A percentile compares a stretch with the other conserved stretches of the same genome.
These are phyloP conservation scores for Dicyrtoma fusca DNA, from an alignment of 2,888 invertebrate species.

Conservation along the genomic window DNA sequence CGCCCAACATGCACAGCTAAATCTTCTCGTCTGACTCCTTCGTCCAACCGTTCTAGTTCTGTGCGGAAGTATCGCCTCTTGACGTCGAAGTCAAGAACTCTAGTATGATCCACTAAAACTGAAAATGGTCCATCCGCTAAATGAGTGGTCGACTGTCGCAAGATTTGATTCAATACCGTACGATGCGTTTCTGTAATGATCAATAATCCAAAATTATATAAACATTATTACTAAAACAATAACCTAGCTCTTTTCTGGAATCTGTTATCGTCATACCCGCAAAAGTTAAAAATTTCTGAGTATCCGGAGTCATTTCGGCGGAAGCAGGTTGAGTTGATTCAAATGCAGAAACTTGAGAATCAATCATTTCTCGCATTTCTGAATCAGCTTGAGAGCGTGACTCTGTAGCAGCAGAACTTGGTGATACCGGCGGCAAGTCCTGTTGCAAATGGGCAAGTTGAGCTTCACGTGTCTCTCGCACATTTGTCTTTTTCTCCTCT, in stretches of 20 bases:
- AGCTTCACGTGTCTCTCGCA: slow-evolving; percentile 60
- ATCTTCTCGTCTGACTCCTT: slow-evolving; percentile 78
- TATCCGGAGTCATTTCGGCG: slow-evolving; percentile 65
- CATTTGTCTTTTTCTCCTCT: slow-evolving; percentile 53
- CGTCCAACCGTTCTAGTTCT: slow-evolving; percentile 81
- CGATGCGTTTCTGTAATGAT: slow-evolving; percentile 73
- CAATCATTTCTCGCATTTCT: slow-evolving; percentile 50
- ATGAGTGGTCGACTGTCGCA: slow-evolving; percentile 77
- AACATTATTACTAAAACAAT: too few species aligned
- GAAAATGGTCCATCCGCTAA: slow-evolving; percentile 85
- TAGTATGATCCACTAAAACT: slow-evolving; percentile 82
- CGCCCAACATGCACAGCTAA: slow-evolving; percentile 83
- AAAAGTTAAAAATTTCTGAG: slow-evolving; percentile 78
- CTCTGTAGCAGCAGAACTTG: slow-evolving; percentile 37
- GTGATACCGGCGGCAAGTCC: slow-evolving; percentile 56
- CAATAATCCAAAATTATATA: not conserved
- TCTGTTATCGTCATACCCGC: slow-evolving; percentile 64
- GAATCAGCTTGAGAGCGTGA: slow-evolving; percentile 39
- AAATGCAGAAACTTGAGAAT: slow-evolving; percentile 41
- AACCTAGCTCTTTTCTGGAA: too few species aligned
- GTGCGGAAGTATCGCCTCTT: slow-evolving; percentile 84
- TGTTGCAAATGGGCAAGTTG: slow-evolving; percentile 60
- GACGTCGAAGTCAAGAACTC: slow-evolving; percentile 86
- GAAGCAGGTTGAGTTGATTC: slow-evolving; percentile 49
- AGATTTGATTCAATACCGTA: slow-evolving; percentile 84